These are phyloP conservation scores for Hippocampus mohnikei DNA, from an alignment of 2,113 vertebrate genomes.

Conservation along the genomic window DNA sequence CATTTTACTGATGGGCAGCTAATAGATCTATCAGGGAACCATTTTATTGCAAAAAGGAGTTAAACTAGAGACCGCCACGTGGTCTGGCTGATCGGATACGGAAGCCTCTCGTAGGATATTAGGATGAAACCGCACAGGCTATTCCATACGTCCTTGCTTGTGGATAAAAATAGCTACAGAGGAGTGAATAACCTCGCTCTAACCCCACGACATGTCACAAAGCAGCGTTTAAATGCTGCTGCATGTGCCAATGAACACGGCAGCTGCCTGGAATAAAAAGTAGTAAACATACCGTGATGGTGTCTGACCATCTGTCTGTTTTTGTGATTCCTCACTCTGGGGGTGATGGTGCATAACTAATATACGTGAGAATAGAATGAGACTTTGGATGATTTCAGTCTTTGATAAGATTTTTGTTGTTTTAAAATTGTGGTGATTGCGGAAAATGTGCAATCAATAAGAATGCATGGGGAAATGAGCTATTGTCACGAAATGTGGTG, in stretches of 20 bases:
- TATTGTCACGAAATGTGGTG: too few species aligned
- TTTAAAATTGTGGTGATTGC: neutral
- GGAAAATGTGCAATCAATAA: neutral
- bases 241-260: conserved; percentile 28
- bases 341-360: conserved; percentile 17
- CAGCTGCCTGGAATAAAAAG: conserved; percentile 34
- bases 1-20: conserved; percentile 47
- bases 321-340: conserved; percentile 37
- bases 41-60: conserved; percentile 26
- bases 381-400: neutral
- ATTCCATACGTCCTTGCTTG: conserved; percentile 9
- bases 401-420: neutral
- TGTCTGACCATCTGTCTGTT: conserved; percentile 44
- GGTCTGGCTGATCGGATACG: conserved; percentile 44
- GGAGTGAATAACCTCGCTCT: conserved; percentile 31
- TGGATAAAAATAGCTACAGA: conserved; percentile 53
- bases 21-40: conserved; percentile 38
- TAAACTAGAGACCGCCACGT: conserved; percentile 15
- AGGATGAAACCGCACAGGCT: conserved; percentile 38
- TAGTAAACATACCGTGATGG: conserved; percentile 18
- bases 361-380: neutral
- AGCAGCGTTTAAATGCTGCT: conserved; percentile 43
- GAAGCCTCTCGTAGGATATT: conserved; percentile 43
- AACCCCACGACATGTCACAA: conserved; percentile 30
- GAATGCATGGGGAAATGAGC: neutral